These are phyloP conservation scores for Nomada lathburiana DNA, from an alignment of 2,888 invertebrate species.

Conservation along the genomic window DNA sequence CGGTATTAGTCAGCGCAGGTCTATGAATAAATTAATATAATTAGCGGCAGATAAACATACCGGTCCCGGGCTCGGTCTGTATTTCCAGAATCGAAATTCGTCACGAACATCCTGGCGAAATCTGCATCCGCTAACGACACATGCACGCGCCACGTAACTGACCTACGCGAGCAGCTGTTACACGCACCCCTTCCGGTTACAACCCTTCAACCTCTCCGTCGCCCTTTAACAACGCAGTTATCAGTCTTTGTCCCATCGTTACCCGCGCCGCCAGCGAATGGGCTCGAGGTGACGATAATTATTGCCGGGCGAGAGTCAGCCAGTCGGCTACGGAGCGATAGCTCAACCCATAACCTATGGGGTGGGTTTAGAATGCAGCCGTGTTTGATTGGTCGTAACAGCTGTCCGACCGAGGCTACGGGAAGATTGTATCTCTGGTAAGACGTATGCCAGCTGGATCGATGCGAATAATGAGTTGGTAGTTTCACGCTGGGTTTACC, in stretches of 20 bases:
- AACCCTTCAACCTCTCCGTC: conserved; percentile 5
- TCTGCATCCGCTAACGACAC: conserved; percentile 21
- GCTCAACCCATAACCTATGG: neutral
- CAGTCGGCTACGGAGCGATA: neutral
- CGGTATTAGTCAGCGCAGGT: no score
- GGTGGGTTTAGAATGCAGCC: neutral
- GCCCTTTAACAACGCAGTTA: conserved; percentile 1
- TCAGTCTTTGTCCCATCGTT: conserved; percentile 11
- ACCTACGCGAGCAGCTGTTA: conserved; percentile 69
- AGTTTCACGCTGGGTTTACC: neutral
- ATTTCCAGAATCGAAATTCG: conserved; percentile 21
- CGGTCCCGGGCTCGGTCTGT: neutral
- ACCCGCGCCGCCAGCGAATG: conserved; percentile 9
- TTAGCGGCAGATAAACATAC: neutral
- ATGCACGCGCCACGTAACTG: conserved; percentile 55
- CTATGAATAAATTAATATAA: neutral
- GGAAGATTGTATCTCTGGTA: conserved; percentile 5
- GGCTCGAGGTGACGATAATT: conserved; percentile 34
- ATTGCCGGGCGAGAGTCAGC: conserved; percentile 12
- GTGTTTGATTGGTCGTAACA: conserved; percentile 22
- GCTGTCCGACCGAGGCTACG: neutral
- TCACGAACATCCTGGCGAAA: conserved; percentile 15
- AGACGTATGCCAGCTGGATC: neutral
- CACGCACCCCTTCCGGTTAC: conserved; percentile 50
- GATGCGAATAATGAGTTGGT: neutral